Evolutionary conservation across 2,888 invertebrate species (phyloP).

Genomic region (Dynastes hyllus): DNA sequence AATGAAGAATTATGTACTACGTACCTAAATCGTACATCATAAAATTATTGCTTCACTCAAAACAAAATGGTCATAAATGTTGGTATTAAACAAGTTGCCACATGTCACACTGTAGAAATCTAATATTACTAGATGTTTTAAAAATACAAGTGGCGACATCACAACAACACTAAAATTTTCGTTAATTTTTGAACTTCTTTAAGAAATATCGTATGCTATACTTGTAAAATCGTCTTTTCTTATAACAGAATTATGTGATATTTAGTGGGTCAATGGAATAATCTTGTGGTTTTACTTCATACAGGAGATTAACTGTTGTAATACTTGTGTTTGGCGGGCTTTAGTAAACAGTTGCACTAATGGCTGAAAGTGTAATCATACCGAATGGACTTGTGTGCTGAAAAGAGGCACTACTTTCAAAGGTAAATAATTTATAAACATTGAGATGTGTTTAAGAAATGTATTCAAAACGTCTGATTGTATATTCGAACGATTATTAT

Average conservation of each 20-base stretch:
- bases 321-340: conserved; percentile 63
- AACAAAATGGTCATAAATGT: conserved; percentile 35
- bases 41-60: conserved; percentile 5
- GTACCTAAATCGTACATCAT: too few relatives aligned
- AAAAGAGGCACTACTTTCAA: conserved; percentile 61
- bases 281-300: neutral
- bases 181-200: conserved; percentile 44
- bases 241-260: neutral
- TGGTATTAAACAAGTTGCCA: conserved; percentile 29
- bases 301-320: conserved; percentile 28
- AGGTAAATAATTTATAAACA: conserved; percentile 55
- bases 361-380: conserved; percentile 69
- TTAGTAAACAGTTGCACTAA: conserved; percentile 66
- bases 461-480: neutral
- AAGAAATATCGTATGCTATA: conserved; percentile 12
- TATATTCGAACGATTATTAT: neutral
- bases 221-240: conserved; percentile 5
- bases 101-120: neutral
- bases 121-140: conserved; percentile 15
- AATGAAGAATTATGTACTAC: too few relatives aligned
- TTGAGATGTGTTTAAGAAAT: conserved; percentile 23
- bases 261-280: neutral
- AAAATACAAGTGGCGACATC: conserved; percentile 48
- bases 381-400: conserved; percentile 64
- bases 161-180: conserved; percentile 48